Percentiles rank a stretch among this genome's conserved stretches.
phyloP scores from a whole-genome alignment of 2,797 vertebrate species.

The Diceros bicornis region DNA sequence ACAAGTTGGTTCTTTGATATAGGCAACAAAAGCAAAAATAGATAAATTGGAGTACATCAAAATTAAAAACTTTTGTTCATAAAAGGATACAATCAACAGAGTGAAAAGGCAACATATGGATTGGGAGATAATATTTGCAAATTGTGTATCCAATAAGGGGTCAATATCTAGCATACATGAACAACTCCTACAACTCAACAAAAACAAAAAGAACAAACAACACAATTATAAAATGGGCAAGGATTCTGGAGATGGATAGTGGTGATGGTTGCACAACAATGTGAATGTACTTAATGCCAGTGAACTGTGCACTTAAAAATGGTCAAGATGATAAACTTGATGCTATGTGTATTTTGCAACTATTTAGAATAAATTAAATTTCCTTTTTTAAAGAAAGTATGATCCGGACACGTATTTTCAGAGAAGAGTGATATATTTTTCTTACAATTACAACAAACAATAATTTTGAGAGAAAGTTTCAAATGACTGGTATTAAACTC shows the following conservation, averaged over 20 bases:
- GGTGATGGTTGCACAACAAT: background rate
- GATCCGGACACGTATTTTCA: slow-evolving; percentile 74
- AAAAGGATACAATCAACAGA: background rate
- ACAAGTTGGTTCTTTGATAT: background rate
- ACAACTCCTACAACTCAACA: background rate
- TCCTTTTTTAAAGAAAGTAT: background rate
- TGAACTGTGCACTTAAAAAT: no score
- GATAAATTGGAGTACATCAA: background rate
- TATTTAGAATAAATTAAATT: background rate
- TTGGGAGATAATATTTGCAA: background rate
- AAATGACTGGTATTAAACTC: background rate
- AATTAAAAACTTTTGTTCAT: background rate
- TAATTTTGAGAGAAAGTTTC: slow-evolving; percentile 34
- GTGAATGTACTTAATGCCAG: background rate
- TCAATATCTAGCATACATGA: background rate
- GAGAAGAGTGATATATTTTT: background rate
- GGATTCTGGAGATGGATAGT: background rate
- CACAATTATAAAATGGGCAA: background rate
- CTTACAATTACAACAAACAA: slow-evolving; percentile 12
- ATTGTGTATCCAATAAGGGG: background rate
- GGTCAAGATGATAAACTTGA: background rate
- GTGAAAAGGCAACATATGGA: background rate
- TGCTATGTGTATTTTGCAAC: background rate
- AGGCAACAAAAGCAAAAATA: background rate
- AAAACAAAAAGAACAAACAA: background rate